These are phyloP conservation scores for Chironomus striatipennis DNA, from an alignment of 1,140 invertebrate species.

Conservation along the genomic window DNA sequence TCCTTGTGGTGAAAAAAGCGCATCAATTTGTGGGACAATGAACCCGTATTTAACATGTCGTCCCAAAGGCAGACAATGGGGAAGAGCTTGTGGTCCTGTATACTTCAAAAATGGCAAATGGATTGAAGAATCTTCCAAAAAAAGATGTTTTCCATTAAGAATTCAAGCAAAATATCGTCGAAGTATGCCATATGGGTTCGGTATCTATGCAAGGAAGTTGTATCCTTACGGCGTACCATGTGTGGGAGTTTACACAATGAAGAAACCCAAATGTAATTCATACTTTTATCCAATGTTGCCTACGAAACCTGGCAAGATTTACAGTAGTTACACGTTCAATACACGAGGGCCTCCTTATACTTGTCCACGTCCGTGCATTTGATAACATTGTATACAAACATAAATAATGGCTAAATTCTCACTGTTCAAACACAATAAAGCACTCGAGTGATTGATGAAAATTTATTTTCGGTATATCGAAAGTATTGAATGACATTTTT, in stretches of 20 bases:
- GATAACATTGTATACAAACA: not conserved
- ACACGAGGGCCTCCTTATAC: not conserved
- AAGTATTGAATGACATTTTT: too few relatives aligned
- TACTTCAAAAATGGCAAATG: not conserved
- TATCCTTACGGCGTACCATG: constrained; percentile 1
- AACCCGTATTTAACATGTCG: constrained; percentile 5
- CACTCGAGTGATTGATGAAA: not conserved
- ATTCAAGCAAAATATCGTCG: not conserved
- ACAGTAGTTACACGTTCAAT: not conserved
- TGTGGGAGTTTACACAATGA: not conserved
- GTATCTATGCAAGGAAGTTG: not conserved
- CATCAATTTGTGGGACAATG: not conserved
- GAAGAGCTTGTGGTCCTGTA: not conserved
- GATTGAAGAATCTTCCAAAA: not conserved
- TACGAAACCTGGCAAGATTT: not conserved
- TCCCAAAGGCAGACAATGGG: not conserved
- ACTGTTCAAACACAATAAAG: not conserved
- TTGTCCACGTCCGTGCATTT: not conserved
- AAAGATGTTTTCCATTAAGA: not conserved
- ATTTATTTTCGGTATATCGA: not conserved
- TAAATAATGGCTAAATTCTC: not conserved
- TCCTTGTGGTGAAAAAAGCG: not conserved
- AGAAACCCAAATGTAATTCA: not conserved
- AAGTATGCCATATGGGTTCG: not conserved
- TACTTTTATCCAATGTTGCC: constrained; percentile 18